Base-by-base conservation (phyloP, 2,888 invertebrate species). In the Rotaria magnacalcarata region DNA sequence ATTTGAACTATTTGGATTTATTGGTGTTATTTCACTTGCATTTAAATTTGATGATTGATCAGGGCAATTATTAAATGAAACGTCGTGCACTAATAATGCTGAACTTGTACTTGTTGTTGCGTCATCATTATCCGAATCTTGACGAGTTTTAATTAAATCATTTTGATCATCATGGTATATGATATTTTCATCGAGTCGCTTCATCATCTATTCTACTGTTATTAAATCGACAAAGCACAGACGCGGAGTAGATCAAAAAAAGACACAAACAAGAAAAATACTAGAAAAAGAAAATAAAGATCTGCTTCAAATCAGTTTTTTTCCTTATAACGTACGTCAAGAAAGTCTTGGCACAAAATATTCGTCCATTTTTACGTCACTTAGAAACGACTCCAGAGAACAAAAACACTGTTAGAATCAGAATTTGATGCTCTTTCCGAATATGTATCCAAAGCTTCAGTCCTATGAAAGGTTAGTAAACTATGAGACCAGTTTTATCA, bases 51-150 rank as follows among this genome's bases (percentile, higher is more conserved):
- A 80, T 10, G 75, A 43, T 47, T 24, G 16, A 67, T 67, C 5
- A 34, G 67, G 67, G 19, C 67, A 67, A 67, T 67, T 67, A 67
- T 67, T 67, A 34, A 67, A 67, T 19, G 67, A 27, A 0, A 67
- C 67, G 34, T 67, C 67, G 34, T 67, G 34, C 1, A 67, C 7
- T 7, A 34, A 67, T 34, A 34, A 67, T 67, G 67, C 24, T 34
- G 67, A 67, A 67, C 67, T 67, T 67, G 67, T 67, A 67, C 34
- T 67, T 27, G 67, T 67, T 67, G 14, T 14, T 34, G 67, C 7
- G 47, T 80, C 80, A 80, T 80, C 80, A 47, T 80, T 47, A 80
- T 80, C 80, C 2, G 80, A 80, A 80, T 80, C 47, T 80, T 80
- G 47, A 47, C 80, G 80, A 10, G 43, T 80, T 47, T 80, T 80